Percentiles rank a stretch among this genome's conserved stretches.
These are phyloP conservation scores for Timandra comae DNA, from an alignment of 2,888 invertebrate species.

Conservation along the genomic window DNA sequence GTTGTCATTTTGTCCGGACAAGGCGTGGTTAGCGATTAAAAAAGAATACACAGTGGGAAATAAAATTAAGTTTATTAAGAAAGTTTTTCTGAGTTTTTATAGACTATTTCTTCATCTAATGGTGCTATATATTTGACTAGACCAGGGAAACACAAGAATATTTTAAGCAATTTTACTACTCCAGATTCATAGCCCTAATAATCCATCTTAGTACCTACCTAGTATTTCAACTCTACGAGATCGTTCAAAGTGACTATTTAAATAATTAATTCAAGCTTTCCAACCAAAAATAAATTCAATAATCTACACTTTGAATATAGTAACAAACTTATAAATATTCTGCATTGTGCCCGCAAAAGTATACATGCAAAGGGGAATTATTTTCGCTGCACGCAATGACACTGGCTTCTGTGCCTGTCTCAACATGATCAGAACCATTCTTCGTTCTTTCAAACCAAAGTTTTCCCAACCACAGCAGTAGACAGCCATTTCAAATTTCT, in stretches of 20 bases:
- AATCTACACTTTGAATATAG: conserved; percentile 28
- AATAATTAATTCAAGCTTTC: too few species aligned
- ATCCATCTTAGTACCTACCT: too few species aligned
- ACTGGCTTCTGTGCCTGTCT: conserved; percentile 35
- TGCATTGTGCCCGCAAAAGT: conserved; percentile 36
- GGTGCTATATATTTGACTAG: background rate
- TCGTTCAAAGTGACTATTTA: too few species aligned
- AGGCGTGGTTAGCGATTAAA: background rate
- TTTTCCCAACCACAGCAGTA: conserved; percentile 40
- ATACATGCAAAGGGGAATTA: conserved; percentile 33
- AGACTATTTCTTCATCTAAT: background rate
- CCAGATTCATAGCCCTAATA: too few species aligned
- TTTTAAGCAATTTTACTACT: too few species aligned
- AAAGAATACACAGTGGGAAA: conserved; percentile 2
- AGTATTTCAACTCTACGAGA: too few species aligned
- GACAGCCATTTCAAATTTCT: conserved; percentile 32
- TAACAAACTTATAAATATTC: conserved; percentile 36
- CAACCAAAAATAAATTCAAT: too few species aligned
- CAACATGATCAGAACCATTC: conserved; percentile 31
- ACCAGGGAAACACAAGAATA: too few species aligned
- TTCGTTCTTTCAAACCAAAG: conserved; percentile 25
- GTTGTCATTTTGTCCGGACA: conserved; percentile 9
- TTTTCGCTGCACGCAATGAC: conserved; percentile 25
- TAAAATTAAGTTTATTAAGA: conserved; percentile 1
- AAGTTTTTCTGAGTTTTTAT: background rate